Base-by-base conservation (phyloP, 1,140 invertebrate genomes). In the Eueides isabella region DNA sequence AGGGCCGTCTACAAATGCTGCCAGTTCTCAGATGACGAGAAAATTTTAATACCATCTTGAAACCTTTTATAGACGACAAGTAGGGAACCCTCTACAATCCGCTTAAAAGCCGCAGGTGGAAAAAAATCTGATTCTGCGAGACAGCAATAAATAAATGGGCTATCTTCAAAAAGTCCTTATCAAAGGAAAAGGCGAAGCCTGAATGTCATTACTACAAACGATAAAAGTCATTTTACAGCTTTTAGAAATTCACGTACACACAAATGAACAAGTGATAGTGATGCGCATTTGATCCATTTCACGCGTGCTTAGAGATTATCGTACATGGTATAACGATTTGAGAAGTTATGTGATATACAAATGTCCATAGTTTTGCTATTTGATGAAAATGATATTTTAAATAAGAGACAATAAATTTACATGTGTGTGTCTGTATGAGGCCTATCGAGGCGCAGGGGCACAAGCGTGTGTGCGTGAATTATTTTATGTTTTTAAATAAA, bases 1-100 rank as follows among this genome's bases (percentile, higher is more conserved):
- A n/a, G 35, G 11, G 14, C 14, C 35, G 9, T 38, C 11, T 6
- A 11, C 12, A 1, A 38, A 11, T 6, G 48, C 48, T 26, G 19
- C 23, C 19, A 23, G 19, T 55, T 7, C 41, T 44, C 14, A 44
- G 41, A 44, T 44, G 48, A 55, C 48, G 48, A 55, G 14, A 28
- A 67, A 67, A 67, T 55, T 67, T 48, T 67, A 55, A 67, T 55
- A 19, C 29, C 66, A 30, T 48, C 66, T 55, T 67, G 23, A 67
- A 67, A 48, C 41, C 41, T 67, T 67, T 48, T 67, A 55, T 55
- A 5, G 28, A 67, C 31, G 38, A 30, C 33, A 38, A 66, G 48
- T 23, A 41, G 12, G 35, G 35, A 67, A 31, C 30, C 65, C 26
- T 30, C 30, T 6, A n/a, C 41, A 67, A 67, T 67, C 66, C 65